phyloP scores from a whole-genome alignment of 2,797 vertebrate genomes.

The Ispidina picta region DNA sequence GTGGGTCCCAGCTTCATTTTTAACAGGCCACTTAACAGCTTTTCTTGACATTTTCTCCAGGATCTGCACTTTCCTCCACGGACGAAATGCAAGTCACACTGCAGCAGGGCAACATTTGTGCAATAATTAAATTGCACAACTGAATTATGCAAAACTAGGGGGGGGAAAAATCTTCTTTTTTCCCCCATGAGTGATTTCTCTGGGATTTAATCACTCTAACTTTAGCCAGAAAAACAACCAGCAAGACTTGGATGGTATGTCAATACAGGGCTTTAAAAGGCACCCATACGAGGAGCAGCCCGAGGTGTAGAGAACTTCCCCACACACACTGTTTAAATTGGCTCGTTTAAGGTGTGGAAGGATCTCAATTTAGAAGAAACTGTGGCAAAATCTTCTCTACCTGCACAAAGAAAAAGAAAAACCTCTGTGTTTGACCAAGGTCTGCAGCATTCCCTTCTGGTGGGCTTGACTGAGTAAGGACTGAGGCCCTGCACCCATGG shows the following conservation, averaged over 20 bases:
- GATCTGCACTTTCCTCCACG: not conserved
- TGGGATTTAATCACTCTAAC: not conserved
- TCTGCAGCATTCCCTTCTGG: not conserved
- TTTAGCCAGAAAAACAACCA: not conserved
- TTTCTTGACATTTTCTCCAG: not conserved
- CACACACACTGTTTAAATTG: not conserved
- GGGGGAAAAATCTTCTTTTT: rapidly evolving
- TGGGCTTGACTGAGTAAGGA: not conserved
- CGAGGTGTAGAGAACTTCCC: not conserved
- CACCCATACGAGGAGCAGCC: not conserved
- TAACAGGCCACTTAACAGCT: not conserved
- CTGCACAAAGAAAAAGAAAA: not conserved
- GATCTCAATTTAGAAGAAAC: not conserved
- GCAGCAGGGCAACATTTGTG: not conserved
- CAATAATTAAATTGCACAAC: slow-evolving; percentile 32
- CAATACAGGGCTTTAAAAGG: not conserved
- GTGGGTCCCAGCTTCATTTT: not conserved
- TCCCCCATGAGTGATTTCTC: not conserved
- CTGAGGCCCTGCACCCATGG: not conserved
- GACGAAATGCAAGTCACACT: rapidly evolving
- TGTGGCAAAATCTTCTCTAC: not conserved
- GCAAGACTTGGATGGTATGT: not conserved
- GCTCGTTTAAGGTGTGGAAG: not conserved
- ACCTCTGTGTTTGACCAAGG: not conserved
- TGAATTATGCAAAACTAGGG: not conserved